These are phyloP conservation scores for Tetheella fluctuosa DNA, from an alignment of 2,888 invertebrate species.

Conservation along the genomic window DNA sequence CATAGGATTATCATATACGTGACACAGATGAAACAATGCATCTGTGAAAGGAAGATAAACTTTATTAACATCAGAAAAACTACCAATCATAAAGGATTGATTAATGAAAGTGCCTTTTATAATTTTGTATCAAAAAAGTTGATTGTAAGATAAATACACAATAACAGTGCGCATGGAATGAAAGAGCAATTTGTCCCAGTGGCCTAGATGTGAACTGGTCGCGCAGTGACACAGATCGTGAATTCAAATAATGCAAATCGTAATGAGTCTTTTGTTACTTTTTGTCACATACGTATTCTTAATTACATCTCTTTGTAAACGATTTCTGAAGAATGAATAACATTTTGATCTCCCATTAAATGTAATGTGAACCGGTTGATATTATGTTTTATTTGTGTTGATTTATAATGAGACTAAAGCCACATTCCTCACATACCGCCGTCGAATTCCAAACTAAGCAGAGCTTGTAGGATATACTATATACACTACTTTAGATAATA, in stretches of 20 bases:
- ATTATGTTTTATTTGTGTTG: not conserved
- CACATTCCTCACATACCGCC: too few relatives aligned
- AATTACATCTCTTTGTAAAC: constrained; percentile 13
- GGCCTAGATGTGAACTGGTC: constrained; percentile 23
- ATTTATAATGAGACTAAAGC: not conserved
- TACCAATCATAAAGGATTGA: not conserved
- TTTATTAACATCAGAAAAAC: constrained; percentile 8
- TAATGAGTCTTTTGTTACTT: constrained; percentile 10
- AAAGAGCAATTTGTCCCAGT: constrained; percentile 25
- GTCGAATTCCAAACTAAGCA: too few relatives aligned
- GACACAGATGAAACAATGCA: constrained; percentile 78
- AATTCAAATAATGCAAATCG: not conserved
- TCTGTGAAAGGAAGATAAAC: constrained; percentile 54
- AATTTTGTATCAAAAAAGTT: not conserved
- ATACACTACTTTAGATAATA: too few relatives aligned
- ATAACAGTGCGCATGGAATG: not conserved
- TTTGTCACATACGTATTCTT: constrained; percentile 8
- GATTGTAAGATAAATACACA: not conserved
- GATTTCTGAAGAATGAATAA: constrained; percentile 9
- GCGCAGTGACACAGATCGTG: constrained; percentile 18
- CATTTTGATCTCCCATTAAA: not conserved
- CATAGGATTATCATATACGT: constrained; percentile 71
- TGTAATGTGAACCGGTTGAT: not conserved
- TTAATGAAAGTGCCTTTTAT: not conserved
- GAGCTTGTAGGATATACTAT: too few relatives aligned